A percentile compares a stretch with the other conserved stretches of the same genome.
Evolutionary conservation across 2,888 invertebrate genomes (phyloP).

Genomic region (Mycalesis mineus): DNA sequence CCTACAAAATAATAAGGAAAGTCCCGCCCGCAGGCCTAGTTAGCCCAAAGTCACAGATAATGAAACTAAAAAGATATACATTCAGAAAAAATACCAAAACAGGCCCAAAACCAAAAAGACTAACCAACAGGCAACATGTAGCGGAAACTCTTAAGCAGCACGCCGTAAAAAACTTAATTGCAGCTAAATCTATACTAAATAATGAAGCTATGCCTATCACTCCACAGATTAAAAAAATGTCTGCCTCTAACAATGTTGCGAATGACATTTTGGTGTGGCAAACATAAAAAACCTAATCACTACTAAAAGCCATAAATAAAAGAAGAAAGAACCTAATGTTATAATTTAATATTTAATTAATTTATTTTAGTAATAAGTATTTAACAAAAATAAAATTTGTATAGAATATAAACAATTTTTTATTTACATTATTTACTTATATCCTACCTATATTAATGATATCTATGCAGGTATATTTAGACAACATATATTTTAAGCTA

Average conservation of each 20-base stretch:
- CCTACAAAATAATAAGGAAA: slow-evolving; percentile 7
- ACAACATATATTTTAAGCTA: no score
- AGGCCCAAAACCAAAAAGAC: slow-evolving; percentile 27
- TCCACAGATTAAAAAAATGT: slow-evolving; percentile 10
- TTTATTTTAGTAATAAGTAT: not conserved
- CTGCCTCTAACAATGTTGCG: slow-evolving; percentile 13
- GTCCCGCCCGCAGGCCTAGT: not conserved
- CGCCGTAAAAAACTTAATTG: slow-evolving; percentile 42
- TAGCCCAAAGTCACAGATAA: slow-evolving; percentile 29
- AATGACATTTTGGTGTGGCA: slow-evolving; percentile 8
- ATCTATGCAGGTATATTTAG: no score
- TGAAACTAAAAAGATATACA: slow-evolving; percentile 36
- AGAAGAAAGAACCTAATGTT: no score
- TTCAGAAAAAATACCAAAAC: slow-evolving; percentile 41
- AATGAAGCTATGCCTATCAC: slow-evolving; percentile 10
- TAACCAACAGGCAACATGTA: slow-evolving; percentile 35
- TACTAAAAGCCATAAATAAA: no score
- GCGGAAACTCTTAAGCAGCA: slow-evolving; percentile 43
- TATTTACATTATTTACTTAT: not conserved
- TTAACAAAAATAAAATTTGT: not conserved
- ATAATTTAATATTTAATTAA: not conserved
- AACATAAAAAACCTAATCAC: not conserved
- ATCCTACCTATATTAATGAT: no score
- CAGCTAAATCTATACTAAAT: slow-evolving; percentile 32
- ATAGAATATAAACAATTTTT: not conserved